These are phyloP conservation scores for Triplophysa siluroides DNA, from an alignment of 2,113 vertebrate species.

Conservation along the genomic window DNA sequence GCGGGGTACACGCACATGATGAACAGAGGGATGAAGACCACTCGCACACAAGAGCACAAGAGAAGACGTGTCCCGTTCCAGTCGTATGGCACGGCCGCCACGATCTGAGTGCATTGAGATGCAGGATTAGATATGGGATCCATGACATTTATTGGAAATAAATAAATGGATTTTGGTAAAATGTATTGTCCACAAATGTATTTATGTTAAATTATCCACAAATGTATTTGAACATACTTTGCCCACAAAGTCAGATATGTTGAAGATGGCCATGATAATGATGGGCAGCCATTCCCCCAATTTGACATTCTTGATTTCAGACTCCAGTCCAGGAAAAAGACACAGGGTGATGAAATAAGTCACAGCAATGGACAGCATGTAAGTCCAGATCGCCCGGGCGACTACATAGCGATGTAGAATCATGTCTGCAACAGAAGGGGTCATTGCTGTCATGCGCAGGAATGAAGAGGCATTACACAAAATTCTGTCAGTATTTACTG, in stretches of 20 bases:
- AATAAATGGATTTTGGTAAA: no score
- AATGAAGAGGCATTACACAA: no score
- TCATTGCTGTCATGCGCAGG: not conserved
- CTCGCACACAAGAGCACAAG: slow-evolving; percentile 85
- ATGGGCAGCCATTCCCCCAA: slow-evolving; percentile 97
- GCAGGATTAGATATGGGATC: not conserved
- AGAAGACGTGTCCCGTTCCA: slow-evolving; percentile 91
- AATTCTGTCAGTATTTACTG: no score
- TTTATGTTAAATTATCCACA: not conserved
- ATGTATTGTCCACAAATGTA: not conserved
- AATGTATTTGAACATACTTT: slow-evolving; percentile 78
- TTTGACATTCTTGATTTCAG: slow-evolving; percentile 86
- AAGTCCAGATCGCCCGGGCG: slow-evolving; percentile 91
- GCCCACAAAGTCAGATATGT: slow-evolving; percentile 96
- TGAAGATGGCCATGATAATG: slow-evolving; percentile 99
- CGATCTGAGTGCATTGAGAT: slow-evolving; percentile 74
- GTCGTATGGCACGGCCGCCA: slow-evolving; percentile 91
- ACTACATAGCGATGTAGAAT: slow-evolving; percentile 92
- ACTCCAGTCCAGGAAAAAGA: slow-evolving; percentile 94
- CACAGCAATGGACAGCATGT: slow-evolving; percentile 95
- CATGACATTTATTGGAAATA: no score
- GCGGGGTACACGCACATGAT: slow-evolving; percentile 94
- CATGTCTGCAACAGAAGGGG: slow-evolving; percentile 78
- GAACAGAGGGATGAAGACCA: slow-evolving; percentile 96
- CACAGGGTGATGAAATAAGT: slow-evolving; percentile 98